Evolutionary conservation across 2,797 vertebrate species (phyloP), one percentile per base, ranked within the genome.

Genomic region (Chromis chromis): DNA sequence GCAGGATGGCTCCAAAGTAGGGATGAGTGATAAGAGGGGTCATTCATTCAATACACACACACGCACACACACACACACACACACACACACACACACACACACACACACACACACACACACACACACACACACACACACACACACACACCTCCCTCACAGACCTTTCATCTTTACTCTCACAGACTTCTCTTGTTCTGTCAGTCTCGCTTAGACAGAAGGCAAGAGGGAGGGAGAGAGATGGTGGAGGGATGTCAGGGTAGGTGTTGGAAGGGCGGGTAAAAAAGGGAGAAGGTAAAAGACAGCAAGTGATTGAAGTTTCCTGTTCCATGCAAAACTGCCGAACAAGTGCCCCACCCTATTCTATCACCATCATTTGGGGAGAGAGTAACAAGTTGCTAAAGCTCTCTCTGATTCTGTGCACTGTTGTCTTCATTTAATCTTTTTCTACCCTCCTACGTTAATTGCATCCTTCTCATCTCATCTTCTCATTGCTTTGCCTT

Each of bases 91-190:
- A 62, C 80, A 48, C 73, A 57, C 71, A 78, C 70, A 62, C 28
- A 65, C 74, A n/a, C 28, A 7, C 6, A 7, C 28, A 4, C 3
- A 28, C 28, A 4, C 6, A 70, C 72, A 78, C 76, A 71, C 79
- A 46, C 70, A 57, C 60, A 57, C 67, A 74, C 78, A 70, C 65
- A 63, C 74, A 64, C 62, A 70, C 61, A 74, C 75, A 76, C 80
- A 74, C 86, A 82, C 75, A 60, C 79, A 77, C 88, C 82, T 81
- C 90, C 82, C 82, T 78, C 74, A 14, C 74, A 81, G 89, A 85
- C 80, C 93, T 94, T 93, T 93, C 92, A 93, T 94, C 92, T 94
- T 89, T 81, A 84, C 91, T 88, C 89, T 91, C 92, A 94, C 93
- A 94, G 92, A 85, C 91, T 68, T 90, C 91, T 93, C 93, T 93